These are phyloP conservation scores for Pristionchus japonicus DNA, from an alignment of 2,888 invertebrate species.

Conservation along the genomic window DNA sequence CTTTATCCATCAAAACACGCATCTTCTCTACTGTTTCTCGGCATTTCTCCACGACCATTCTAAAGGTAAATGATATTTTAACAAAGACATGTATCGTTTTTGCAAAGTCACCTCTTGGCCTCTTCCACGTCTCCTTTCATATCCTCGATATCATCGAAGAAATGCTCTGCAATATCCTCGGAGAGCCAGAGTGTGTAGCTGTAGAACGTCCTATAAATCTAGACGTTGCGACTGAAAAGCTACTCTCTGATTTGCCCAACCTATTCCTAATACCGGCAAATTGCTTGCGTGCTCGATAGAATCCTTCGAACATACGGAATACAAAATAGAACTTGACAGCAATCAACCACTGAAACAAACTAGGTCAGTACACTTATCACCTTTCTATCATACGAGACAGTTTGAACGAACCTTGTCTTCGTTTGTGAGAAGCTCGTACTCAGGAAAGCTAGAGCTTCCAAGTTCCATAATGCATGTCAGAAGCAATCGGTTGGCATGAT, in stretches of 20 bases:
- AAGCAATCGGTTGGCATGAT: background rate
- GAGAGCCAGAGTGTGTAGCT: slow-evolving; percentile 23
- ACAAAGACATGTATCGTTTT: background rate
- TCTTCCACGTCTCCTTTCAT: background rate
- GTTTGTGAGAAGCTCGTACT: background rate
- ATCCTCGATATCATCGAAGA: background rate
- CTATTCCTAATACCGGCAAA: background rate
- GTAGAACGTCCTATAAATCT: background rate
- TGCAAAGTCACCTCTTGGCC: background rate
- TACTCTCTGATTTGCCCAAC: too few relatives aligned
- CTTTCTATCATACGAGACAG: too few relatives aligned
- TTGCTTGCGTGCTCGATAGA: background rate
- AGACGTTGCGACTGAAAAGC: too few relatives aligned
- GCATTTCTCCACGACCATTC: background rate
- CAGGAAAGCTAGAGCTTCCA: background rate
- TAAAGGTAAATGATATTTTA: background rate
- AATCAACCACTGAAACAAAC: background rate
- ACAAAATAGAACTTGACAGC: background rate
- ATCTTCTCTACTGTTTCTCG: too few relatives aligned
- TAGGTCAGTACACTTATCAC: too few relatives aligned
- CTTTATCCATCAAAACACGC: background rate
- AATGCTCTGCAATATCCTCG: background rate
- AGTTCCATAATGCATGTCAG: background rate
- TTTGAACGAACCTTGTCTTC: background rate
- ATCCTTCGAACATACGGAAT: background rate